Evolutionary conservation across 2,797 vertebrate species (phyloP).

Genomic region (Myotis myotis): DNA sequence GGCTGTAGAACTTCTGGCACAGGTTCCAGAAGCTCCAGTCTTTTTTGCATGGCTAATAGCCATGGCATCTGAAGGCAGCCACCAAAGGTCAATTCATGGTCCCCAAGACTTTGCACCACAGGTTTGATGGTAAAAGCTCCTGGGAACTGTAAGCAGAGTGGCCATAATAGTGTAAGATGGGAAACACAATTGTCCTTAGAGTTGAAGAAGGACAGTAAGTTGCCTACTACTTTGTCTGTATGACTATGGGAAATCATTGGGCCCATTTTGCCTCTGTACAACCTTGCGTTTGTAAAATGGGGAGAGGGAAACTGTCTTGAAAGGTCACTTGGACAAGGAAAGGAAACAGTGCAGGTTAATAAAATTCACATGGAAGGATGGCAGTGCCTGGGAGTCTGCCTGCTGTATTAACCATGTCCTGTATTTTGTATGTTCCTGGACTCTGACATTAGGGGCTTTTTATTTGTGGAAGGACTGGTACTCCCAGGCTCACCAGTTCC

Average conservation of each 20-base stretch:
- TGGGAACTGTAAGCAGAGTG: not conserved
- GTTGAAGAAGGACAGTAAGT: not conserved
- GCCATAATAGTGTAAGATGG: not conserved
- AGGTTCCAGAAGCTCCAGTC: not conserved
- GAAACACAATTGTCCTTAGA: not conserved
- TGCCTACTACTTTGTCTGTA: not conserved
- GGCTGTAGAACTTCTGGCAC: not conserved
- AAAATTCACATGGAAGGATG: not conserved
- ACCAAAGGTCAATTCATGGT: not conserved
- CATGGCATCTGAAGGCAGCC: slow-evolving; percentile 63
- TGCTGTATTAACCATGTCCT: not conserved
- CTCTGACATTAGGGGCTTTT: not conserved
- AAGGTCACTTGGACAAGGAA: not conserved
- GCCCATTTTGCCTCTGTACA: not conserved
- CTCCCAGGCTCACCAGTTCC: not conserved
- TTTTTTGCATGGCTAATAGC: slow-evolving; percentile 69
- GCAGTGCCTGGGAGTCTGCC: rapidly evolving
- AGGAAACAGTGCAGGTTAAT: not conserved
- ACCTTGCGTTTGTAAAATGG: not conserved
- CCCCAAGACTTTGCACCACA: not conserved
- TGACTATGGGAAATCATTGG: not conserved
- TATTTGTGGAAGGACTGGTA: not conserved
- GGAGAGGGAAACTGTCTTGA: not conserved
- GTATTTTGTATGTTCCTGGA: not conserved
- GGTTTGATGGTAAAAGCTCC: not conserved